Percentiles rank a stretch among this genome's conserved stretches.
phyloP scores from a whole-genome alignment of 2,113 vertebrate genomes.

The Plecturocebus donacophilus region DNA sequence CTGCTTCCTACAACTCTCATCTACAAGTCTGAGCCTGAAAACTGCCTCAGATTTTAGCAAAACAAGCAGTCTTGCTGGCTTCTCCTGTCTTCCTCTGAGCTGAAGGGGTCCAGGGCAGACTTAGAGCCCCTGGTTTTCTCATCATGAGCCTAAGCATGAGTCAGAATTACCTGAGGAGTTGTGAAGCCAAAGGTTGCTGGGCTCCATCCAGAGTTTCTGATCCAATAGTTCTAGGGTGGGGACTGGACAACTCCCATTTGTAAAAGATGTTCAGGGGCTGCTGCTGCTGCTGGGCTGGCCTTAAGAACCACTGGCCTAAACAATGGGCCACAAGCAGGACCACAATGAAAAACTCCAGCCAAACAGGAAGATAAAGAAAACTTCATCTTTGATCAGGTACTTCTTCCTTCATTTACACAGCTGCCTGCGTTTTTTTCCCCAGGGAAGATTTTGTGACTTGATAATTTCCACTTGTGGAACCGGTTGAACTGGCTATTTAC shows the following conservation, averaged over 20 bases:
- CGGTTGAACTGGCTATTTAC: conserved; percentile 43
- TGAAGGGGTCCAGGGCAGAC: background rate
- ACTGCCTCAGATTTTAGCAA: background rate
- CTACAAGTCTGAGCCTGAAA: background rate
- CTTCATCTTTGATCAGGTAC: background rate
- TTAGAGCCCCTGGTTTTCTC: background rate
- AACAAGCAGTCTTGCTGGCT: background rate
- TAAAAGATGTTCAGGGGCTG: background rate
- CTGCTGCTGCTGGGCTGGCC: background rate
- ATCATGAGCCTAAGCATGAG: background rate
- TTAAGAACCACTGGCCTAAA: background rate
- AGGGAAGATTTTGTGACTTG: conserved; percentile 32
- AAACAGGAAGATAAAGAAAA: background rate
- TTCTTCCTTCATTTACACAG: background rate
- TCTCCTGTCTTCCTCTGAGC: background rate
- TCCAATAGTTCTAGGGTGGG: background rate
- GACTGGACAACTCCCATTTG: background rate
- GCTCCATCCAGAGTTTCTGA: background rate
- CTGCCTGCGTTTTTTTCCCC: background rate
- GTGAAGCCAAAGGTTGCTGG: background rate
- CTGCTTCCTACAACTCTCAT: background rate
- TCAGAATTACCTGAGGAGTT: background rate
- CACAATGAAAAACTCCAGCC: background rate
- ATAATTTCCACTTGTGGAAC: conserved; percentile 24
- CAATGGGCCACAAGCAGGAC: background rate